Evolutionary conservation across 30 jellyfish, hydroid and myxozoan species (phyloP).

Genomic region (Hydra vulgaris): DNA sequence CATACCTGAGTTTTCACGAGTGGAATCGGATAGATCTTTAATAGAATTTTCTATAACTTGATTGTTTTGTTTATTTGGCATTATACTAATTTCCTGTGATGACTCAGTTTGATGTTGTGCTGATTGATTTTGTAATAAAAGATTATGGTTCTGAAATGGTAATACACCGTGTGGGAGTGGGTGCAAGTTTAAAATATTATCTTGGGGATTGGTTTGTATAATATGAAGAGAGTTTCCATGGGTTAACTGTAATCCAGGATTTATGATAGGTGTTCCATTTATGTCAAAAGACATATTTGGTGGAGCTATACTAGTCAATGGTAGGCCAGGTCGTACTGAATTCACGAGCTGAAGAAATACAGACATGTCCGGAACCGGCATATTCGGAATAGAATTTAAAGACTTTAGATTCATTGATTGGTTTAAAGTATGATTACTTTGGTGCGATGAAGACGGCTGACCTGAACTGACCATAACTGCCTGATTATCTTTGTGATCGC

Average conservation of each 20-base stretch:
- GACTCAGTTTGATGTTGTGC: not conserved
- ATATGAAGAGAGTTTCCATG: not conserved
- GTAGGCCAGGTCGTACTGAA: constrained; percentile 1
- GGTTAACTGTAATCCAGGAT: not conserved
- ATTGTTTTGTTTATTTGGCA: not conserved
- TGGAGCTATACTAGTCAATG: not conserved
- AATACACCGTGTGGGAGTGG: not conserved
- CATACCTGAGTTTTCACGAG: not conserved
- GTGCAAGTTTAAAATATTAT: not conserved
- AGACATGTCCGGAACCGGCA: constrained; percentile 11
- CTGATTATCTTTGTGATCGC: not conserved
- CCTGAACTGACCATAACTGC: not conserved
- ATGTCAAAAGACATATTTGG: not conserved
- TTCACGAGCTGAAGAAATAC: constrained; percentile 9
- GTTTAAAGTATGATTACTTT: not conserved
- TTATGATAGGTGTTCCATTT: not conserved
- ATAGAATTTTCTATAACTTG: not conserved
- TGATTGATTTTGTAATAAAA: not conserved
- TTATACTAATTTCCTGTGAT: not conserved
- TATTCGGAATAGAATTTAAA: constrained; percentile 2
- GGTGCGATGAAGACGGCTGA: not conserved
- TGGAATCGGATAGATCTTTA: not conserved
- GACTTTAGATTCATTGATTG: not conserved
- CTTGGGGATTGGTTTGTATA: not conserved
- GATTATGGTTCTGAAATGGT: not conserved